A percentile compares a stretch with the other conserved stretches of the same genome.
phyloP scores from a whole-genome alignment of 2,797 vertebrate species.

The Dicrostonyx torquatus region DNA sequence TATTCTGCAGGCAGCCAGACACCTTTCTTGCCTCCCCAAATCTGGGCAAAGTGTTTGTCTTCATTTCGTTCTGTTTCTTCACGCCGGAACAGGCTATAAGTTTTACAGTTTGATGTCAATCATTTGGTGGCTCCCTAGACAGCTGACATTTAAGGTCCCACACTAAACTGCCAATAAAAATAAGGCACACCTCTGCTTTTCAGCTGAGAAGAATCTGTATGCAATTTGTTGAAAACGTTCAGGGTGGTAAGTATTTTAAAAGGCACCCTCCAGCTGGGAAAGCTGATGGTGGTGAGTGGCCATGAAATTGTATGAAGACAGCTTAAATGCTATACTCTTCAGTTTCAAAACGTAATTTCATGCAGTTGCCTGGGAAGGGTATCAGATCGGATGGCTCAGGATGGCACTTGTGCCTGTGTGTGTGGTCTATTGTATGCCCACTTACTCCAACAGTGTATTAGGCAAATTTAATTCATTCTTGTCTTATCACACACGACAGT shows the following conservation, averaged over 20 bases:
- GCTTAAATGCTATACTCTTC: background rate
- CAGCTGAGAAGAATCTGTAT: background rate
- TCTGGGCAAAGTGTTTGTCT: background rate
- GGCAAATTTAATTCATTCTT: background rate
- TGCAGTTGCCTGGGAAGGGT: background rate
- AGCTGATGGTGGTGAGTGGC: background rate
- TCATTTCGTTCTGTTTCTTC: background rate
- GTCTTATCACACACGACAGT: background rate
- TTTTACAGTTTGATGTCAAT: background rate
- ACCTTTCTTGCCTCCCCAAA: background rate
- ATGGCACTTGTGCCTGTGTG: background rate
- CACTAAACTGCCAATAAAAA: conserved; percentile 15
- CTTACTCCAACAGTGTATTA: background rate
- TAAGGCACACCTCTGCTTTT: background rate
- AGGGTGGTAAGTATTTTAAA: background rate
- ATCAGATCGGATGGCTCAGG: background rate
- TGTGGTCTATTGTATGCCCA: background rate
- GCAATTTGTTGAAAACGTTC: conserved; percentile 6
- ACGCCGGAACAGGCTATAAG: background rate
- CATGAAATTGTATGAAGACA: background rate
- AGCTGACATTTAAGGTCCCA: background rate
- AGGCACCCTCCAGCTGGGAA: background rate
- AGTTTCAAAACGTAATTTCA: background rate
- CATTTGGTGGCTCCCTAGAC: background rate
- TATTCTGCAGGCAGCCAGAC: background rate